Evolutionary conservation across 2,888 invertebrate genomes (phyloP).

Genomic region (Andrena bicolor): DNA sequence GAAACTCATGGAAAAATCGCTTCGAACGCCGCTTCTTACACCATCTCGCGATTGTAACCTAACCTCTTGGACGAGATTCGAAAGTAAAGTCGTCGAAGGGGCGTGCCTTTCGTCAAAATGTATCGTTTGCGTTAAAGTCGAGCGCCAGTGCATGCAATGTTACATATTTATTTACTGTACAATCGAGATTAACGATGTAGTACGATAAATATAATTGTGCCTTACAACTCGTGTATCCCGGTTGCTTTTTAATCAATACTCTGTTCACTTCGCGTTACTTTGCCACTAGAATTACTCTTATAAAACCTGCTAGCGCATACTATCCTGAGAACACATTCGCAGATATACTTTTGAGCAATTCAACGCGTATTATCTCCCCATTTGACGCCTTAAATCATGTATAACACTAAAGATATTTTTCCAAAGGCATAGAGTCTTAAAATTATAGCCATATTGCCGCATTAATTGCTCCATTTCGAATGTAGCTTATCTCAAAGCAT

Average conservation of each 20-base stretch:
- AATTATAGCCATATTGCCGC: no score
- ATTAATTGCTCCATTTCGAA: background rate
- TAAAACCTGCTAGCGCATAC: no score
- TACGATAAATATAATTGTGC: background rate
- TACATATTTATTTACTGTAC: background rate
- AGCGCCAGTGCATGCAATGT: constrained; percentile 19
- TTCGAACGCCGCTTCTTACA: constrained; percentile 42
- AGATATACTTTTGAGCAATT: background rate
- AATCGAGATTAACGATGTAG: background rate
- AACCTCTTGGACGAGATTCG: constrained; percentile 69
- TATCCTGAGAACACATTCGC: no score
- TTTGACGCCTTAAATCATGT: background rate
- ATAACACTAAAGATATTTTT: background rate
- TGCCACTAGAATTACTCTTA: no score
- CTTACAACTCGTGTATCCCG: background rate
- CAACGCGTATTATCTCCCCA: background rate
- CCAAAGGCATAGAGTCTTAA: background rate
- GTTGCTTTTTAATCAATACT: constrained; percentile 11
- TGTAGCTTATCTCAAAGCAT: background rate
- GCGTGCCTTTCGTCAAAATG: constrained; percentile 64
- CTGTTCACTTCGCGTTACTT: background rate
- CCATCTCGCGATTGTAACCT: constrained; percentile 46
- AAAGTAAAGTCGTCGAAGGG: constrained; percentile 65
- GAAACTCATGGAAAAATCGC: background rate
- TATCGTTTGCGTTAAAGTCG: constrained; percentile 27